Evolutionary conservation across 2,797 vertebrate genomes (phyloP).

Genomic region (Ciconia nigra): DNA sequence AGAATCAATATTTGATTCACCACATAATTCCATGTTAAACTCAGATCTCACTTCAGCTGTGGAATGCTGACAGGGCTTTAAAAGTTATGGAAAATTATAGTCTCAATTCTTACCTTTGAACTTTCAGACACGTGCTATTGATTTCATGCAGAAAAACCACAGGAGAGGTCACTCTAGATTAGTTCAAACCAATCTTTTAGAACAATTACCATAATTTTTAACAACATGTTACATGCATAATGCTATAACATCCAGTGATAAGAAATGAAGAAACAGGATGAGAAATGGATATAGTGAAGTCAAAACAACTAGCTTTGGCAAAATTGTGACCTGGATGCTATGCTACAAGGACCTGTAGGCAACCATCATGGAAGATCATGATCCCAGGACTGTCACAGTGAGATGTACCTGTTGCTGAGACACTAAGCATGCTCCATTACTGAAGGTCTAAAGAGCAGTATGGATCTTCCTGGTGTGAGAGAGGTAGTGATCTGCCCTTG

Average conservation of each 20-base stretch:
- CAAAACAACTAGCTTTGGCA: neutral
- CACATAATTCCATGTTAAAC: neutral
- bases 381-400: neutral
- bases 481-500: neutral
- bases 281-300: neutral
- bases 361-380: neutral
- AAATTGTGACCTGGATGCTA: neutral
- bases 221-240: neutral
- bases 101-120: neutral
- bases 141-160: neutral
- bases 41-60: neutral
- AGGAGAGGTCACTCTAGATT: neutral
- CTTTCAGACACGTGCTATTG: neutral
- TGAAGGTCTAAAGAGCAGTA: neutral
- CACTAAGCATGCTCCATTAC: neutral
- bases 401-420: neutral
- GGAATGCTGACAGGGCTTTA: neutral
- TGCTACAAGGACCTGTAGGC: neutral
- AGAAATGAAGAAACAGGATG: neutral
- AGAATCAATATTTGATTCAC: constrained; percentile 33
- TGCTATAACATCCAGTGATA: neutral
- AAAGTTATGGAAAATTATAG: neutral
- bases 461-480: neutral
- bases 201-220: neutral
- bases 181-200: neutral